These are phyloP conservation scores for Hemiscyllium ocellatum DNA, from an alignment of 2,113 vertebrate species.

Conservation along the genomic window DNA sequence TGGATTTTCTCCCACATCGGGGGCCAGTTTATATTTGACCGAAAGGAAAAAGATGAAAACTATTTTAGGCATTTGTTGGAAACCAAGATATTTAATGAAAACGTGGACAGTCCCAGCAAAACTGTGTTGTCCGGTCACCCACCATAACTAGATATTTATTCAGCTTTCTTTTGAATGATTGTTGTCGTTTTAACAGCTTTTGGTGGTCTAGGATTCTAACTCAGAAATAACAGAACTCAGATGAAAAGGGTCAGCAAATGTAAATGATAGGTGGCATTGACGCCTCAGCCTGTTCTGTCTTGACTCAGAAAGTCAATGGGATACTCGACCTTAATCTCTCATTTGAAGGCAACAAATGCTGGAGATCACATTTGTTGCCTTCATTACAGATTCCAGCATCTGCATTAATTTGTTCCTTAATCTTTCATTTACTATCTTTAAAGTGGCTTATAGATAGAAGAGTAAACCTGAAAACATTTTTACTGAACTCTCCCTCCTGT, in stretches of 20 bases:
- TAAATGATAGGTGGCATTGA: background rate
- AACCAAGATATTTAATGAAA: too few species aligned
- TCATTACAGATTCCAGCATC: too few species aligned
- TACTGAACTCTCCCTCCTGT: too few species aligned
- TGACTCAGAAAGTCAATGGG: background rate
- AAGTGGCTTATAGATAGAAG: background rate
- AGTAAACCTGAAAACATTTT: background rate
- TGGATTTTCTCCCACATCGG: too few species aligned
- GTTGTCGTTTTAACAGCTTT: background rate
- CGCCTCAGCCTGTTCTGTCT: background rate
- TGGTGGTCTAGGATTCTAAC: background rate
- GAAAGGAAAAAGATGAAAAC: too few species aligned
- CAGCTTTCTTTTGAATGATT: background rate
- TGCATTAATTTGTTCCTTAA: too few species aligned
- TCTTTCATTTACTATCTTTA: background rate
- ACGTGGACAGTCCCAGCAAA: too few species aligned
- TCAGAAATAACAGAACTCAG: background rate
- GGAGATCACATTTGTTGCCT: too few species aligned
- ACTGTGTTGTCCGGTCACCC: background rate
- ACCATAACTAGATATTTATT: background rate
- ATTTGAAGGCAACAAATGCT: too few species aligned
- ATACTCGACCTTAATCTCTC: background rate
- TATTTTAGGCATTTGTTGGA: too few species aligned
- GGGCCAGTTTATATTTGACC: too few species aligned
- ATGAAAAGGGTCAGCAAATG: background rate